Evolutionary conservation across 2,797 vertebrate genomes (phyloP).

Genomic region (Microctenopoma lineatum): DNA sequence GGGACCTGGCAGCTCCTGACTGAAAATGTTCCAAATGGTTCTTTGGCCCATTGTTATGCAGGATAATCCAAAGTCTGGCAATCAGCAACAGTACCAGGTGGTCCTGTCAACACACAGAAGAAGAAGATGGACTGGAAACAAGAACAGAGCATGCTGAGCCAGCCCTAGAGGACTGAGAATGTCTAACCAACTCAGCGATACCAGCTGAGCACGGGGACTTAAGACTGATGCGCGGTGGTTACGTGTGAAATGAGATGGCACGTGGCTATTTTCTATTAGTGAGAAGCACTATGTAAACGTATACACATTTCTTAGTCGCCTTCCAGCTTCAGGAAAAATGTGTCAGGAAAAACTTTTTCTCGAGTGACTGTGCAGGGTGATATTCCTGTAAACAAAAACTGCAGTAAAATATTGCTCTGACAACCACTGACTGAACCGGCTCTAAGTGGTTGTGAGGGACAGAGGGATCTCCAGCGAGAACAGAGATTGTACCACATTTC

Average conservation of each 20-base stretch:
- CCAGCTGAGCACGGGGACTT: constrained; percentile 27
- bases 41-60: constrained; percentile 70
- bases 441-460: constrained; percentile 72
- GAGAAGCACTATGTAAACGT: background rate
- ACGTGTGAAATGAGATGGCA: constrained; percentile 10
- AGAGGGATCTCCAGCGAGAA: constrained; percentile 36
- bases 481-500: constrained; percentile 43
- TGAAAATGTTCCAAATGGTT: constrained; percentile 61
- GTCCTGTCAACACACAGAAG: constrained; percentile 69
- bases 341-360: background rate
- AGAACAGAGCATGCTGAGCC: constrained; percentile 50
- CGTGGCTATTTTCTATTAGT: background rate
- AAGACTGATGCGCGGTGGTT: constrained; percentile 41
- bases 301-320: constrained; percentile 2
- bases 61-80: constrained; percentile 74
- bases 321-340: constrained; percentile 11
- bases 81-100: constrained; percentile 63
- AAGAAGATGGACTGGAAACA: constrained; percentile 61
- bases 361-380: constrained; percentile 6
- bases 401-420: constrained; percentile 48
- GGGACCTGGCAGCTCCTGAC: constrained; percentile 50
- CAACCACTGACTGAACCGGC: constrained; percentile 52
- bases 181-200: constrained; percentile 45
- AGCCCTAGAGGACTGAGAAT: constrained; percentile 26
- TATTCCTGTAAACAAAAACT: constrained; percentile 55